Evolutionary conservation across 2,888 invertebrate species (phyloP), one percentile per base, ranked within the genome.

Genomic region (Lepidocyrtinus sp.): DNA sequence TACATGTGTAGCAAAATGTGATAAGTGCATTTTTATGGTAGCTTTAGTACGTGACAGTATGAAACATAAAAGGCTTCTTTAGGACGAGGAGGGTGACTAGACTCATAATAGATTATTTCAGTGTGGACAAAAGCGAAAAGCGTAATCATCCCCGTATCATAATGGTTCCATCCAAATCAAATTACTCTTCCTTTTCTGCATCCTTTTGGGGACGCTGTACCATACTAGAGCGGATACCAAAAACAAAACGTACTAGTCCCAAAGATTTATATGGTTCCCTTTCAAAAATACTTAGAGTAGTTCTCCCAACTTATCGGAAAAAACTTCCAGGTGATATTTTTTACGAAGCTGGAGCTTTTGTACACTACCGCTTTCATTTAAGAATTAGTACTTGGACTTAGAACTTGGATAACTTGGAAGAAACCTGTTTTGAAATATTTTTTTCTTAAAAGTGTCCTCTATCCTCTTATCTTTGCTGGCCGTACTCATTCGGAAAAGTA

Each of bases 21-120:
- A 55, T 55, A n/a, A n/a, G 17, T 15, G 55, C 15, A 55, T 55
- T 55, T 55, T 55, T 55, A 55, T 55, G 55, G 17, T 3, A n/a
- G 55, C 15, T 55, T 55, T 7, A 55, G n/a, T 55, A 15, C 17
- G 55, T n/a, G 55, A 55, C 55, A 55, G 55, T n/a, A 55, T 55
- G 3, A 55, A 55, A 55, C 55, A n/a, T 55, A n/a, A 55, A 55
- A 55, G 55, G 55, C 55, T 55, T 55, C 55, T 15, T 55, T 55
- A 7, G 17, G 17, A 17, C 17, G 9, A 55, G n/a, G 55, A 55
- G n/a, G 3, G n/a, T 17, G 55, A 55, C 17, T 55, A 12, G 36
- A 36, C 5, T 7, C 5, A 9, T 36, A 36, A 55, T n/a, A 55
- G 55, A 55, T 36, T 36, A 36, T 36, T 36, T 36, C 5, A 36